These are phyloP conservation scores for Tragelaphus strepsiceros DNA, from an alignment of 2,113 vertebrate genomes.

Conservation along the genomic window DNA sequence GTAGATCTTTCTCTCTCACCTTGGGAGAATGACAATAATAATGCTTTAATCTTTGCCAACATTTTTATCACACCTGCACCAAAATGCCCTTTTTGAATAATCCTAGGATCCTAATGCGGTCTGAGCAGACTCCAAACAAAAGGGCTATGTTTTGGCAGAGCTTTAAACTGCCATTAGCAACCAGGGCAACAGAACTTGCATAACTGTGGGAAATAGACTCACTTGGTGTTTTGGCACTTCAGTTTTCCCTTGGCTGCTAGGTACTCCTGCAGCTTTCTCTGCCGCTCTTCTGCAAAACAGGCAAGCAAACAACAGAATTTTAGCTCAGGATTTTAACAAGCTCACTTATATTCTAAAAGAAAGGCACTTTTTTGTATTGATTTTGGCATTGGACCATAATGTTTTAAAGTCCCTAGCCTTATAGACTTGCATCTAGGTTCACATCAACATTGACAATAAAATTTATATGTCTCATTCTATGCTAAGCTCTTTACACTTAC, in stretches of 20 bases:
- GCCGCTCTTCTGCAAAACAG: slow-evolving; percentile 60
- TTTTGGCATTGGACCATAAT: not conserved
- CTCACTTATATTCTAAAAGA: not conserved
- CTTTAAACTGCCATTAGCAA: not conserved
- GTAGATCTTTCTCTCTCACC: not conserved
- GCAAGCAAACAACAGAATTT: not conserved
- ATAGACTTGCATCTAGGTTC: not conserved
- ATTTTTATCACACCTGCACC: not conserved
- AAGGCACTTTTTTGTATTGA: not conserved
- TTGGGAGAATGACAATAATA: not conserved
- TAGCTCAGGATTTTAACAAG: not conserved
- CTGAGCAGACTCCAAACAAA: not conserved
- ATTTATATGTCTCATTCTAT: not conserved
- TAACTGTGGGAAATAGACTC: slow-evolving; percentile 49
- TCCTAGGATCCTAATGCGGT: not conserved
- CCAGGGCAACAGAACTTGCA: not conserved
- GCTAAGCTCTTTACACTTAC: not conserved
- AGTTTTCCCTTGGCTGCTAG: slow-evolving; percentile 64
- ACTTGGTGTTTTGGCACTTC: slow-evolving; percentile 68
- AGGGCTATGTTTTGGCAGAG: not conserved
- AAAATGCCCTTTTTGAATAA: not conserved
- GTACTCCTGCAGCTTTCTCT: slow-evolving; percentile 60
- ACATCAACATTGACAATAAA: not conserved
- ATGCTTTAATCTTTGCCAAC: not conserved
- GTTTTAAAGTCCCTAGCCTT: not conserved